Evolutionary conservation across 2,888 invertebrate genomes (phyloP).

Genomic region (Cactoblastis cactorum): DNA sequence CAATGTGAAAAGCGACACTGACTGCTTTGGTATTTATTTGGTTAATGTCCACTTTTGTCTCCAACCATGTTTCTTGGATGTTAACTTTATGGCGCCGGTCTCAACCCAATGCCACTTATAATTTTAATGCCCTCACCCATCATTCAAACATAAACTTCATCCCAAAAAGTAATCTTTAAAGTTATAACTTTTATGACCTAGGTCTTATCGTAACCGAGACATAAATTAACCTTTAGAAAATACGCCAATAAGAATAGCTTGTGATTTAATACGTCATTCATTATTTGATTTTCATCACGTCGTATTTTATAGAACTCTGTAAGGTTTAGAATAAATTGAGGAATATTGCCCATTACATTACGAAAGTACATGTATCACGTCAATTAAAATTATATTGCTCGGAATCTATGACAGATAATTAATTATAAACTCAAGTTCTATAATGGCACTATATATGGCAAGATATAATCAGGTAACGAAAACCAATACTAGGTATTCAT

Average conservation of each 20-base stretch:
- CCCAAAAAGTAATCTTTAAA: slow-evolving; percentile 20
- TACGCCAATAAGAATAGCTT: neutral
- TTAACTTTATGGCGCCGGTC: slow-evolving; percentile 31
- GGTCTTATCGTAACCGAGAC: slow-evolving; percentile 12
- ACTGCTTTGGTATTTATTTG: slow-evolving; percentile 41
- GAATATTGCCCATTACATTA: neutral
- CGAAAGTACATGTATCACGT: neutral
- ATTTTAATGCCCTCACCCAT: slow-evolving; percentile 33
- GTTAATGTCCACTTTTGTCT: slow-evolving; percentile 45
- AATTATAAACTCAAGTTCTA: neutral
- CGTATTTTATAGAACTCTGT: neutral
- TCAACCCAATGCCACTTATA: slow-evolving; percentile 30
- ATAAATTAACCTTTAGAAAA: slow-evolving; percentile 5
- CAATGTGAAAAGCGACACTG: slow-evolving; percentile 37
- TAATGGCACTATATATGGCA: neutral
- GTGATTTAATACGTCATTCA: slow-evolving; percentile 3
- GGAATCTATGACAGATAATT: neutral
- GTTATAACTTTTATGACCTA: slow-evolving; percentile 20
- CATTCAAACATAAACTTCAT: slow-evolving; percentile 27
- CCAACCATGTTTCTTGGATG: slow-evolving; percentile 30
- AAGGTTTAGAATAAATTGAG: neutral
- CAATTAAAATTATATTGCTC: slow-evolving; percentile 2
- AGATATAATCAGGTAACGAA: neutral
- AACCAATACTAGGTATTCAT: neutral
- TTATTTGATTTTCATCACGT: slow-evolving; percentile 4